Conservation (phyloP, 2,888 invertebrate species). For the Erebia aethiops region DNA sequence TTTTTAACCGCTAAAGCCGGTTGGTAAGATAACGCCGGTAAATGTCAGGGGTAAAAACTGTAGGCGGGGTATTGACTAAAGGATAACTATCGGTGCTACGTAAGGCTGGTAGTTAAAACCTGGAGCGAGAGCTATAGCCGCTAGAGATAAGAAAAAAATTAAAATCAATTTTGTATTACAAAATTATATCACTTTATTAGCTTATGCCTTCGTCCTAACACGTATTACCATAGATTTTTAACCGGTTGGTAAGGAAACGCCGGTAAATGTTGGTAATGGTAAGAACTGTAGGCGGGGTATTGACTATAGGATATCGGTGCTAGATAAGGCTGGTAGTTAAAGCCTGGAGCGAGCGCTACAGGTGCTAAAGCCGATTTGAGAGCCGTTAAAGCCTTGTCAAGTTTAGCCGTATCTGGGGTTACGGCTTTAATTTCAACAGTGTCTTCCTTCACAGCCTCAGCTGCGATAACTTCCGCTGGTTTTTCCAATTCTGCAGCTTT, state of each 20-base stretch:
- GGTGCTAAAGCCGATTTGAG: conserved; percentile 25
- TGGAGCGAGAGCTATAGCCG: conserved; percentile 34
- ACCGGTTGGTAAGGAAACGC: conserved; percentile 25
- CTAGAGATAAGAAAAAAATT: conserved; percentile 11
- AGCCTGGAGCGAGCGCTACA: conserved; percentile 30
- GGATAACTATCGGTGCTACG: conserved; percentile 24
- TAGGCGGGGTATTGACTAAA: conserved; percentile 39
- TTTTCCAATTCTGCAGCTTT: conserved; percentile 36
- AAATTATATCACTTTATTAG: conserved; percentile 21
- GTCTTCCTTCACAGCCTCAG: conserved; percentile 11
- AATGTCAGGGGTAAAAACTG: conserved; percentile 31
- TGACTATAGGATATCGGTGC: conserved; percentile 28
- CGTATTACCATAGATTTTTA: conserved; percentile 33
- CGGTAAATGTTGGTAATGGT: conserved; percentile 32
- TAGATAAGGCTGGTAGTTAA: conserved; percentile 37
- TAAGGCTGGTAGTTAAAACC: conserved; percentile 36
- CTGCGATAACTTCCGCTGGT: not conserved
- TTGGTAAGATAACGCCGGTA: conserved; percentile 24
- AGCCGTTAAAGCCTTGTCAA: not conserved
- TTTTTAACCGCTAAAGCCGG: conserved; percentile 23
- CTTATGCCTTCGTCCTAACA: not conserved
- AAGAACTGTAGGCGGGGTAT: conserved; percentile 38
- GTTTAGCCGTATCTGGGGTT: conserved; percentile 16
- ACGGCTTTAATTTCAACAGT: conserved; percentile 31
- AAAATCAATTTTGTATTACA: too few species aligned